phyloP scores from a whole-genome alignment of 92 coral and sea anemone genomes.

The Parazoanthus atlanticus region DNA sequence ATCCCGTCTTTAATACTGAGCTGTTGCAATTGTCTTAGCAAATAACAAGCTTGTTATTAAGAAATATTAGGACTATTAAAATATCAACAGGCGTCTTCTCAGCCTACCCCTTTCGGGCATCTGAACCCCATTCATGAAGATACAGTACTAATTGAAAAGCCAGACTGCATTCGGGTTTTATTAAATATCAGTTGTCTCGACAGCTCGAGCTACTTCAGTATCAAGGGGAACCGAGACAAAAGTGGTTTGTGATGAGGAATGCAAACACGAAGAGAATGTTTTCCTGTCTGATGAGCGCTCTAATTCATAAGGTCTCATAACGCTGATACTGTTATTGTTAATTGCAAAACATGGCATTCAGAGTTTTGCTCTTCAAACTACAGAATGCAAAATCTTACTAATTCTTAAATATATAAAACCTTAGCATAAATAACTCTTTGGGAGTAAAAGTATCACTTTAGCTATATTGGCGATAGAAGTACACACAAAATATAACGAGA shows the following conservation, averaged over 20 bases:
- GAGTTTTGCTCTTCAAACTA: neutral
- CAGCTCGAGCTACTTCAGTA: neutral
- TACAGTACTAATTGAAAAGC: neutral
- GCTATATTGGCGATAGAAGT: neutral
- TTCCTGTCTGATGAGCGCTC: neutral
- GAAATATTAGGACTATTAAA: no score
- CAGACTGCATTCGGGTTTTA: neutral
- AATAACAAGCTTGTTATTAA: no score
- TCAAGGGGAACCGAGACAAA: conserved; percentile 17
- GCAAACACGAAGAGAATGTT: neutral
- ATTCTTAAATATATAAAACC: no score
- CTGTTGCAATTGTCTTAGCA: no score
- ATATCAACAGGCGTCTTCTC: neutral
- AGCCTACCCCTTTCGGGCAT: neutral
- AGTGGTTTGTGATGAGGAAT: neutral
- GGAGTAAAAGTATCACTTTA: neutral
- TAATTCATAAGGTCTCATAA: no score
- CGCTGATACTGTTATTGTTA: neutral
- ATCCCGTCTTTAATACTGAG: no score
- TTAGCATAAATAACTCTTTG: neutral
- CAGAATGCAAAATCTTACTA: neutral
- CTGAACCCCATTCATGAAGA: neutral
- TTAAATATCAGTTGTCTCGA: neutral
- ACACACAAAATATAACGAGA: neutral
- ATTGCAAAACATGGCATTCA: neutral